These are phyloP conservation scores for Rhagium mordax DNA, from an alignment of 2,888 invertebrate species.

Conservation along the genomic window DNA sequence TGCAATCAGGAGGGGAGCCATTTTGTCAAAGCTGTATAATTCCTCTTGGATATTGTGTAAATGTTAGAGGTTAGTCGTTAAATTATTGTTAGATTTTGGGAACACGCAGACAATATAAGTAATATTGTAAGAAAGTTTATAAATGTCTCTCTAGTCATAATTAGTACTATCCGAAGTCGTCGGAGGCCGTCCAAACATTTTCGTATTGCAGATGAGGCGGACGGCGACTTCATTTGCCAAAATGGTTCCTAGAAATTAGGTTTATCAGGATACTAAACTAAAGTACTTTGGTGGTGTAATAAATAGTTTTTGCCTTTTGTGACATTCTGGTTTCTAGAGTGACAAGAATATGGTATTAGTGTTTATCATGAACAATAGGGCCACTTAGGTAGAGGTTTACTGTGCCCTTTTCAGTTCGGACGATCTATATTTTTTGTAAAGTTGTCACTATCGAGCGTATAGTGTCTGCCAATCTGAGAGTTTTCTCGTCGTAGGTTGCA, in stretches of 20 bases:
- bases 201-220: slow-evolving; percentile 2
- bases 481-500: not conserved
- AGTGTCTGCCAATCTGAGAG: not conserved
- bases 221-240: slow-evolving; percentile 23
- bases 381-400: not conserved
- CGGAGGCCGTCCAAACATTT: slow-evolving; percentile 20
- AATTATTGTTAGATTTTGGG: slow-evolving; percentile 55
- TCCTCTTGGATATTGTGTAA: slow-evolving; percentile 40
- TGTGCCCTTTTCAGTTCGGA: not conserved
- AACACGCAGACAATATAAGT: slow-evolving; percentile 59
- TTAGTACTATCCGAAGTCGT: slow-evolving; percentile 27
- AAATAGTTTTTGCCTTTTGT: slow-evolving; percentile 15
- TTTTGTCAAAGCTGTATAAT: slow-evolving; percentile 44
- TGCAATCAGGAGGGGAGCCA: slow-evolving; percentile 38
- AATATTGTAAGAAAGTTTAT: slow-evolving; percentile 35
- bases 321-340: slow-evolving; percentile 3
- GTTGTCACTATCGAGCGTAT: not conserved
- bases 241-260: slow-evolving; percentile 27
- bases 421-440: not conserved
- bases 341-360: not conserved
- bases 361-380: not conserved
- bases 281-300: slow-evolving; percentile 31
- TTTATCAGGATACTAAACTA: not conserved
- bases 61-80: slow-evolving; percentile 51
- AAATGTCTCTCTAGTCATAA: slow-evolving; percentile 47